Conservation (phyloP, 2,888 invertebrate species). For the Megalurothrips usitatus region DNA sequence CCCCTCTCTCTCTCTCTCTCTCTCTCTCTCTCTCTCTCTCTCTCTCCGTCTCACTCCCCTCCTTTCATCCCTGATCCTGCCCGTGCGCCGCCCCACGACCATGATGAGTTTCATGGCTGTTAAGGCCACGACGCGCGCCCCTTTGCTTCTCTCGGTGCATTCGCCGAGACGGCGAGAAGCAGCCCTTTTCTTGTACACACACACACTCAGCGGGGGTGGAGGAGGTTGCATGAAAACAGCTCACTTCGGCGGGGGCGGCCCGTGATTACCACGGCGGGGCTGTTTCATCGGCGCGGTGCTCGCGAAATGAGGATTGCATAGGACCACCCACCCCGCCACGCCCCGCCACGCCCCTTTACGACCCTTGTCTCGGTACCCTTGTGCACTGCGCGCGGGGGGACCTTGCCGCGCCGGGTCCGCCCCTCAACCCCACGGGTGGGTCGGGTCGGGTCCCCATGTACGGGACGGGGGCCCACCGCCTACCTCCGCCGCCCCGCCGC, state of each 20-base stretch:
- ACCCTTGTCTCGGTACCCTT: neutral
- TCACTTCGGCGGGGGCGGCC: neutral
- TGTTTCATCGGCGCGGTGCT: neutral
- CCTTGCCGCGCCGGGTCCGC: neutral
- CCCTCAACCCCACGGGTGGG: neutral
- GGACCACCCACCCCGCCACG: neutral
- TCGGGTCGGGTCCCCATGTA: neutral
- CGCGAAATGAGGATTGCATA: conserved; percentile 12
- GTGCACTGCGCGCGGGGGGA: neutral
- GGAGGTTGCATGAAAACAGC: neutral
- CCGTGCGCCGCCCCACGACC: too few species aligned
- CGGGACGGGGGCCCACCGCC: neutral
- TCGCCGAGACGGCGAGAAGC: too few species aligned
- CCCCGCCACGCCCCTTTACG: neutral
- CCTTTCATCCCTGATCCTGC: too few species aligned
- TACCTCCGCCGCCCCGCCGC: too few species aligned
- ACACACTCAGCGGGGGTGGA: too few species aligned
- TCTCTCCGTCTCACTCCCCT: too few species aligned
- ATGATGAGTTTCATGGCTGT: too few species aligned
- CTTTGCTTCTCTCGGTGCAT: too few species aligned
- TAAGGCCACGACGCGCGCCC: too few species aligned
- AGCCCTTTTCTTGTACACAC: too few species aligned
- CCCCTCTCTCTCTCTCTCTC: too few species aligned
- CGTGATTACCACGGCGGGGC: neutral
- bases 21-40: too few species aligned